Conservation (phyloP, 2,797 vertebrate genomes). For the Sebastes flavidus region DNA sequence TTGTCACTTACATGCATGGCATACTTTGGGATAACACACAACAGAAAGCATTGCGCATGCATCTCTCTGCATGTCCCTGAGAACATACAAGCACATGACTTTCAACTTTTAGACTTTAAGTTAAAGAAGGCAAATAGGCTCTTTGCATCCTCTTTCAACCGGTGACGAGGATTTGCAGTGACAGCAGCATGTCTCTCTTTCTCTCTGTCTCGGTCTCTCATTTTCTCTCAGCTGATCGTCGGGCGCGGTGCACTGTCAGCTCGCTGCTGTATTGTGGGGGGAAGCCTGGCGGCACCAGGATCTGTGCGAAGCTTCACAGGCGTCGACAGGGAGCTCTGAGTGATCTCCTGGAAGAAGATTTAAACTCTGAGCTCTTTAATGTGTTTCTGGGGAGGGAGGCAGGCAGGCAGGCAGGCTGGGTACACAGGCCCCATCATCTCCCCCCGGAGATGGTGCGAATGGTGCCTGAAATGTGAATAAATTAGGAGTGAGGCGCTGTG, state of each 20-base stretch:
- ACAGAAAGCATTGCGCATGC: conserved; percentile 1
- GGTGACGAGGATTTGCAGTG: conserved; percentile 25
- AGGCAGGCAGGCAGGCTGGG: conserved; percentile 45
- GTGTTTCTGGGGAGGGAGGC: conserved; percentile 64
- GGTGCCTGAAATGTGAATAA: conserved; percentile 73
- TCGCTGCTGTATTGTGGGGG: conserved; percentile 35
- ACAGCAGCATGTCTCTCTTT: conserved; percentile 30
- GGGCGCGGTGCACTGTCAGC: conserved; percentile 10
- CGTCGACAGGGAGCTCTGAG: conserved; percentile 58
- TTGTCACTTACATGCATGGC: conserved; percentile 26
- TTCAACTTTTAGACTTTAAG: conserved; percentile 32
- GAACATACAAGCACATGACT: neutral
- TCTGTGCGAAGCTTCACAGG: conserved; percentile 52
- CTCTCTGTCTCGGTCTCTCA: conserved; percentile 8
- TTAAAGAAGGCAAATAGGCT: conserved; percentile 24
- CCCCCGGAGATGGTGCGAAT: conserved; percentile 54
- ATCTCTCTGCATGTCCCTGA: neutral
- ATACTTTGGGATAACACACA: conserved; percentile 7
- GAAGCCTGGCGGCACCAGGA: conserved; percentile 41
- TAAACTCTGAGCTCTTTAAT: conserved; percentile 75
- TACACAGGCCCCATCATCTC: conserved; percentile 48
- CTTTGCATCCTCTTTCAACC: conserved; percentile 36
- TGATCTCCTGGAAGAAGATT: conserved; percentile 74
- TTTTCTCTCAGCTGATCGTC: conserved; percentile 27
- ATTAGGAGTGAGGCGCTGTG: conserved; percentile 66